These are phyloP conservation scores for Habrosyne pyritoides DNA, from an alignment of 2,888 invertebrate genomes.

Conservation along the genomic window DNA sequence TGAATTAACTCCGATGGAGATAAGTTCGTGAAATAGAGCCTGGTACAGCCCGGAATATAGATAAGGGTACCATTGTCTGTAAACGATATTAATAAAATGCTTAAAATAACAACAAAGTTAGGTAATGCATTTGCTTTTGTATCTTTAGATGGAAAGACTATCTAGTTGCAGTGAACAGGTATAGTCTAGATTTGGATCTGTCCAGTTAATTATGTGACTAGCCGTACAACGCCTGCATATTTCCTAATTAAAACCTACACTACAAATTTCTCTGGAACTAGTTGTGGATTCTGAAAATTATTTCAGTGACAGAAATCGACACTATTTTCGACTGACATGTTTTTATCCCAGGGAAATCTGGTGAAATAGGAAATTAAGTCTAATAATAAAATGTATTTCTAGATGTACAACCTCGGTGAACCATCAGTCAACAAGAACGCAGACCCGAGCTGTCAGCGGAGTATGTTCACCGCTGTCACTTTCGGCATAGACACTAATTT, in stretches of 20 bases:
- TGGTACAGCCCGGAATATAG: slow-evolving; percentile 1
- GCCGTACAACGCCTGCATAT: too few relatives aligned
- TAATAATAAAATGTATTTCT: slow-evolving; percentile 30
- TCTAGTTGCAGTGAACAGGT: too few relatives aligned
- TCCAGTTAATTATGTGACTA: too few relatives aligned
- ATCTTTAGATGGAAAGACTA: too few relatives aligned
- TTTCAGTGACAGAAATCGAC: too few relatives aligned
- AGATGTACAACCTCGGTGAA: slow-evolving; percentile 94
- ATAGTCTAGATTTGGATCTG: too few relatives aligned
- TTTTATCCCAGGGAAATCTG: too few relatives aligned
- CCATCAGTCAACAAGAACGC: slow-evolving; percentile 89
- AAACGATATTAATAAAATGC: slow-evolving; percentile 5
- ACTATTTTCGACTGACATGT: too few relatives aligned
- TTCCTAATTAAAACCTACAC: too few relatives aligned
- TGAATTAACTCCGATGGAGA: neutral
- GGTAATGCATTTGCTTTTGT: neutral
- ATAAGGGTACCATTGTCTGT: neutral
- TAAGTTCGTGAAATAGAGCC: slow-evolving; percentile 2
- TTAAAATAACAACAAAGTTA: neutral
- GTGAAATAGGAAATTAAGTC: too few relatives aligned
- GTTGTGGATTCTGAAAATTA: too few relatives aligned
- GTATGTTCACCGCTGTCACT: slow-evolving; percentile 89
- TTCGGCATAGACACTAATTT: slow-evolving; percentile 94
- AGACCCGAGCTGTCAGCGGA: slow-evolving; percentile 89
- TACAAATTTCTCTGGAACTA: too few relatives aligned